Base-by-base conservation (phyloP, 2,113 vertebrate genomes). In the Microcebus jonahi region DNA sequence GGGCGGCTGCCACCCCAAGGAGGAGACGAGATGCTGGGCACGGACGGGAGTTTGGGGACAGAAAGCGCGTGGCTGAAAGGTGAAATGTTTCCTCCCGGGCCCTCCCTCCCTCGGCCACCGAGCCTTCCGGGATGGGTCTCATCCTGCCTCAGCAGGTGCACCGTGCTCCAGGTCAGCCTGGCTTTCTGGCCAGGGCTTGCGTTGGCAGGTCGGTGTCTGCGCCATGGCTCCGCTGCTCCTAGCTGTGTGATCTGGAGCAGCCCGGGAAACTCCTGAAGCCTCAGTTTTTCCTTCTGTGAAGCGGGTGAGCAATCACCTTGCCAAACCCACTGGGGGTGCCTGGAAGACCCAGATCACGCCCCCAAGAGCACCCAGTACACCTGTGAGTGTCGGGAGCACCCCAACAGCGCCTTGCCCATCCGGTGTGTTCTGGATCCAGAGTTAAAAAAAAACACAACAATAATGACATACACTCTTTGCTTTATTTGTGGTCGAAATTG, bases 341-440 rank as follows among this genome's bases (percentile, higher is more conserved):
- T 1, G 8, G 53, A 50, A 79, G 36, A 34, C 53, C n/a, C 61
- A 17, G 25, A 21, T 5, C 18, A 11, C 8, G 15, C 21, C 63
- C 63, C 39, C 2, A 17, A 34, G 18, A 23, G 14, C 2, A 2
- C 0, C 1, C 0, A 17, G 13, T 25, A 13, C 17, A 0, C 10
- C 59, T 61, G 39, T 34, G 76, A 70, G 0, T 34, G 12, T 10
- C 25, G 0, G 7, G 45, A 31, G 8, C 3, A 13, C 39, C 10
- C 23, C 20, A 9, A 6, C 0, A 0, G 17, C 0, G 0, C 13
- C 12, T 0, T 0, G 42, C 36, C 45, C 2, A 9, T 23, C 10
- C 25, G 9, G 25, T 25, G 23, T 27, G 27, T 61, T 27, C 59
- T 27, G 8, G 59, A 1, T 27, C 57, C 2, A 3, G 70, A 50